Evolutionary conservation across 2,113 vertebrate species (phyloP).

Genomic region (Corydoras sp.): DNA sequence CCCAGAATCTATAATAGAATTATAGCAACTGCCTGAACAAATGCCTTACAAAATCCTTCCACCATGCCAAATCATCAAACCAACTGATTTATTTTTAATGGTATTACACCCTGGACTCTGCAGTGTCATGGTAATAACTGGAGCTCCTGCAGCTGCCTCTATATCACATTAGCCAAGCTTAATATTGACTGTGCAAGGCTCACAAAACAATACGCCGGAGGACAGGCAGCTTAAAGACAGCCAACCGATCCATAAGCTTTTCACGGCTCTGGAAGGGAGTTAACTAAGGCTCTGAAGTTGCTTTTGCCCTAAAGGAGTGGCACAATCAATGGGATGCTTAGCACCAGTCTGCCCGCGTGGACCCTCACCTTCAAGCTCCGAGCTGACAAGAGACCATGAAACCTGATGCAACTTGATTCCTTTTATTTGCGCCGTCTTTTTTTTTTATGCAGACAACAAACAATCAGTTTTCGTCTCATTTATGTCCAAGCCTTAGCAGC

Average conservation of each 20-base stretch:
- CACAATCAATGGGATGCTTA: slow-evolving; percentile 61
- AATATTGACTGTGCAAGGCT: slow-evolving; percentile 70
- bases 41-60: slow-evolving; percentile 63
- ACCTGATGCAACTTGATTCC: slow-evolving; percentile 63
- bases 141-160: slow-evolving; percentile 74
- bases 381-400: slow-evolving; percentile 60
- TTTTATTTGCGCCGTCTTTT: slow-evolving; percentile 45
- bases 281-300: slow-evolving; percentile 63
- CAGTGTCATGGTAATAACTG: slow-evolving; percentile 78
- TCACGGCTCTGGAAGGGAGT: slow-evolving; percentile 60
- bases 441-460: slow-evolving; percentile 39
- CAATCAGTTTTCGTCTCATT: slow-evolving; percentile 45
- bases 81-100: slow-evolving; percentile 81
- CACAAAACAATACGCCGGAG: slow-evolving; percentile 66
- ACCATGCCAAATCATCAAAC: slow-evolving; percentile 71
- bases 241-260: slow-evolving; percentile 65
- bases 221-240: slow-evolving; percentile 63
- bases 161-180: slow-evolving; percentile 78
- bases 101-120: slow-evolving; percentile 71
- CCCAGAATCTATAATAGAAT: slow-evolving; percentile 71
- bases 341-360: slow-evolving; percentile 53
- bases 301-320: slow-evolving; percentile 69
- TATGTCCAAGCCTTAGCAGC: slow-evolving; percentile 39
- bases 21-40: slow-evolving; percentile 62
- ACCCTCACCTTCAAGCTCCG: slow-evolving; percentile 50